Evolutionary conservation across 1,140 invertebrate genomes (phyloP).

Genomic region (Spodoptera litura): DNA sequence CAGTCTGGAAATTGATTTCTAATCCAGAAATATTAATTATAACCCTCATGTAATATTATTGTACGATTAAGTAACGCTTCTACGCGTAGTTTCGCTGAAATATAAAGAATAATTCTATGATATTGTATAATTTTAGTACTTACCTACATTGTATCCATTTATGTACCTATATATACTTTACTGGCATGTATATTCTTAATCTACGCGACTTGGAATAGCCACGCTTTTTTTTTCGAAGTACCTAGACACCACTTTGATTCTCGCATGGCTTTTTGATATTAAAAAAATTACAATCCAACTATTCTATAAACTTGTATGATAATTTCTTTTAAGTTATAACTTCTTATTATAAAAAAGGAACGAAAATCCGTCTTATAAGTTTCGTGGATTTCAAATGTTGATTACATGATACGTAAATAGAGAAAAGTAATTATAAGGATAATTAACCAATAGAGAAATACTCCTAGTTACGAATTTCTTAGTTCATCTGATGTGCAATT

Average conservation of each 20-base stretch:
- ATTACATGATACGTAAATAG: constrained; percentile 82
- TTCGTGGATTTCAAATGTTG: constrained; percentile 75
- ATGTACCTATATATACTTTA: constrained; percentile 81
- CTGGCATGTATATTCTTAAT: constrained; percentile 79
- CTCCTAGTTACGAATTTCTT: constrained; percentile 73
- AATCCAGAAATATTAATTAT: constrained; percentile 69
- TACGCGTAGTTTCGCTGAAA: constrained; percentile 82
- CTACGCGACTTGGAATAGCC: constrained; percentile 76
- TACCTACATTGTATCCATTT: constrained; percentile 82
- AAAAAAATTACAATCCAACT: constrained; percentile 57
- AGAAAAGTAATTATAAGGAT: constrained; percentile 75
- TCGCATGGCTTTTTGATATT: constrained; percentile 79
- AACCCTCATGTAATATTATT: constrained; percentile 78
- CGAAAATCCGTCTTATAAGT: constrained; percentile 79
- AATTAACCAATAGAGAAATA: constrained; percentile 78
- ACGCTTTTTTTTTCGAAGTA: constrained; percentile 71
- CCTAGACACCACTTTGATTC: constrained; percentile 62
- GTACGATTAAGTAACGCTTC: constrained; percentile 82
- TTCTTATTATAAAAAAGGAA: constrained; percentile 60
- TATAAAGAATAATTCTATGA: constrained; percentile 78
- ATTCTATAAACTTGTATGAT: constrained; percentile 44
- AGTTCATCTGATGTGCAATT: constrained; percentile 78
- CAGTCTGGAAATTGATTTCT: constrained; percentile 76
- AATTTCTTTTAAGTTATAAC: constrained; percentile 54
- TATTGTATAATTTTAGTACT: constrained; percentile 84